These are phyloP conservation scores for Alethe castanea DNA, from an alignment of 2,113 vertebrate genomes.

Conservation along the genomic window DNA sequence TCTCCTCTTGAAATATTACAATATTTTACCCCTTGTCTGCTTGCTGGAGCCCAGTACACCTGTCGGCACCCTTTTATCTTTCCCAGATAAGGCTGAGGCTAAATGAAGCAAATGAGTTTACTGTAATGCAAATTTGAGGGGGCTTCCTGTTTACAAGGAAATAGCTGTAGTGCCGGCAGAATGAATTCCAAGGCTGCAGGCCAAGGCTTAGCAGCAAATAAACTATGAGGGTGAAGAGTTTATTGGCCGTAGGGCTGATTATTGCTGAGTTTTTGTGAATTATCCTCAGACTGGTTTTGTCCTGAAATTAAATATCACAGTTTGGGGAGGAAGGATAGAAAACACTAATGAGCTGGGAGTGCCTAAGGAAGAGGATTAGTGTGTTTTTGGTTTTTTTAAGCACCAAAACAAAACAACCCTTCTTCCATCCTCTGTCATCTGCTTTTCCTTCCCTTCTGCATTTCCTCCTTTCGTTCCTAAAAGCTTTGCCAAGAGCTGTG, in stretches of 20 bases:
- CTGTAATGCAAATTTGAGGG: conserved; percentile 22
- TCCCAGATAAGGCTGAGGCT: neutral
- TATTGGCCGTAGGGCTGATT: conserved; percentile 32
- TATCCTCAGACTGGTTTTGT: neutral
- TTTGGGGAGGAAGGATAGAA: neutral
- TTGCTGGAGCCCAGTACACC: neutral
- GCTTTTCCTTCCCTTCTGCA: conserved; percentile 52
- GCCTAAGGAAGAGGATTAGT: neutral
- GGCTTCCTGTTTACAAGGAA: conserved; percentile 51
- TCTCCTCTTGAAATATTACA: neutral
- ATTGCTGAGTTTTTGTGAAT: neutral
- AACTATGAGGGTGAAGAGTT: conserved; percentile 23
- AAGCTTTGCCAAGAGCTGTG: neutral
- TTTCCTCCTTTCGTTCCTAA: conserved; percentile 23
- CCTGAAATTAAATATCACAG: neutral
- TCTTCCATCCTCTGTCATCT: conserved; percentile 39
- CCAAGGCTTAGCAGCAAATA: conserved; percentile 48
- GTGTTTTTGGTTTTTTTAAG: neutral
- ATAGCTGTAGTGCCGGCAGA: conserved; percentile 25
- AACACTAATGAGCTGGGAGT: neutral
- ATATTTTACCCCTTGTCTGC: neutral
- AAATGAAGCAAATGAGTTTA: neutral
- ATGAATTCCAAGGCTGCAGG: conserved; percentile 35
- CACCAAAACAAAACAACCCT: conserved; percentile 22
- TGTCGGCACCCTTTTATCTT: neutral